Percentiles rank a stretch among this genome's conserved stretches.
Conservation (phyloP, 2,797 vertebrate genomes). For the Hyperoplus lanceolatus region DNA sequence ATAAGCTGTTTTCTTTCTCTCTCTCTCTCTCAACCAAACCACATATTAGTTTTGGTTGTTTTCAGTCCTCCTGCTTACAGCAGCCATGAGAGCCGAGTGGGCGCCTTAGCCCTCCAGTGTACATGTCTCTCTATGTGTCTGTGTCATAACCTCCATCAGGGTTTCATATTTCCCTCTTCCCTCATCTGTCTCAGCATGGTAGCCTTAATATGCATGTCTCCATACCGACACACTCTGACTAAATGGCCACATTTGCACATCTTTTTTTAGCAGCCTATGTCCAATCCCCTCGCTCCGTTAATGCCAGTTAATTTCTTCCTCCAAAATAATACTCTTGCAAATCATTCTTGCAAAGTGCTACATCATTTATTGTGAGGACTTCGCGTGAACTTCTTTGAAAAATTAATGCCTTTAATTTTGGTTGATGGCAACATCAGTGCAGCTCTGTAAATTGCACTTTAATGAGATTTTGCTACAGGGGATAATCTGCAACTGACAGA, state of each 20-base stretch:
- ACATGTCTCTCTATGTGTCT: conserved; percentile 76
- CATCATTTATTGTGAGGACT: conserved; percentile 99
- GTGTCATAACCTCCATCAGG: conserved; percentile 85
- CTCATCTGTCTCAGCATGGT: conserved; percentile 90
- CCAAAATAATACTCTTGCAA: conserved; percentile 96
- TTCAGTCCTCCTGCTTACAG: conserved; percentile 33
- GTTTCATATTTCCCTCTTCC: conserved; percentile 89
- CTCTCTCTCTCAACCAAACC: conserved; percentile 18
- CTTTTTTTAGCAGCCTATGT: conserved; percentile 88
- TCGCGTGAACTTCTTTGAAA: conserved; percentile 97
- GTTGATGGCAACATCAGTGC: conserved; percentile 99
- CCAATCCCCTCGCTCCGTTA: conserved; percentile 91
- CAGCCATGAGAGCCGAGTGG: conserved; percentile 56
- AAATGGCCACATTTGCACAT: conserved; percentile 94
- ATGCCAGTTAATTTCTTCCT: conserved; percentile 90
- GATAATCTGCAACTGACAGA: conserved; percentile 99
- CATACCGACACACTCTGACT: conserved; percentile 87
- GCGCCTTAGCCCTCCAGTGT: conserved; percentile 73
- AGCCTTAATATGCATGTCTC: conserved; percentile 91
- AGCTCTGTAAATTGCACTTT: conserved; percentile 99
- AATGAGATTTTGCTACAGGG: conserved; percentile 99
- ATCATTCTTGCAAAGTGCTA: conserved; percentile 98
- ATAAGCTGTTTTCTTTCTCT: background rate
- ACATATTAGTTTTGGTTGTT: conserved; percentile 31
- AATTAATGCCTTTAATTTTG: conserved; percentile 99